Evolutionary conservation across 1,140 invertebrate genomes (phyloP), one percentile per base, ranked within the genome.

Genomic region (Centruroides sculpturatus): DNA sequence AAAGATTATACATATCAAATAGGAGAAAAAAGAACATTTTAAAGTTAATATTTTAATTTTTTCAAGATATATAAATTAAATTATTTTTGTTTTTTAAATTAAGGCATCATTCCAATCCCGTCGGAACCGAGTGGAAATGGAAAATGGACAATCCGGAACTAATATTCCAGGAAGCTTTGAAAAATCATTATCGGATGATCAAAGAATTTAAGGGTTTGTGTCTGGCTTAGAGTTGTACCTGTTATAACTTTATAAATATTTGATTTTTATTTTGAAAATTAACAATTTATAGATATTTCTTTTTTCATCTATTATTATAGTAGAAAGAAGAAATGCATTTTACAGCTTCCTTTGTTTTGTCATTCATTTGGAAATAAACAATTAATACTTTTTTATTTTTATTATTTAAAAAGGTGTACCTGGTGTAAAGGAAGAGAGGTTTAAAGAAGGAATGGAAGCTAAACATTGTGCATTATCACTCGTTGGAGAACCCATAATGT

Each of bases 111-210:
- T 79, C 80, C n/a, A 83, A 83, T 72, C 82, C 82, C 34, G 82
- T 83, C 4, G 82, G 82, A n/a, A 83, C 82, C 50, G 80, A 82
- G 68, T 83, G 82, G 82, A 75, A 77, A 60, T 83, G 82, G 82
- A 75, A 80, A 69, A 82, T 81, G 77, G 82, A 83, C 69, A 68
- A 76, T 48, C 73, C 82, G 4, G 72, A 82, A 53, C 67, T 70
- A 11, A 77, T 83, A 53, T 66, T 82, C n/a, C 66, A 78, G 41
- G 77, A 75, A 47, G 80, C 80, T 12, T 57, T 83, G 11, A 68
- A 77, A 55, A 79, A 79, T 66, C 82, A 83, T 70, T 71, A 73
- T 48, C 75, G 75, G 54, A 78, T 83, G 75, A 82, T 83, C 56
- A 82, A 82, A 58, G 74, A 81, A 69, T 82, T 82, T 63, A 80